These are phyloP conservation scores for Venturia canescens DNA, from an alignment of 1,140 invertebrate genomes.

Conservation along the genomic window DNA sequence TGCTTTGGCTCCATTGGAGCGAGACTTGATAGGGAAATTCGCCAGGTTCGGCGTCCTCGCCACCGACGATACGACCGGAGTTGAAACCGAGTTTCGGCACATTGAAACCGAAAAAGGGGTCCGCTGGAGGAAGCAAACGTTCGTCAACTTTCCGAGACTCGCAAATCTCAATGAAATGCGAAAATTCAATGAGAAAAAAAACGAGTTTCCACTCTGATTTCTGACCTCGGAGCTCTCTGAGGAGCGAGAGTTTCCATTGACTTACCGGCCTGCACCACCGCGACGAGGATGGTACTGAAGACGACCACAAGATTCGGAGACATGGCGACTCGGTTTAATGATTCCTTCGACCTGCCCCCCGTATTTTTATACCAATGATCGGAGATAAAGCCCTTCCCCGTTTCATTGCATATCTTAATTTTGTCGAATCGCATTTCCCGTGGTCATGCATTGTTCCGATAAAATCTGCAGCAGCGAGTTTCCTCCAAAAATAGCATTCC, in stretches of 20 bases:
- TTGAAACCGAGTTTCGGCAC: not conserved
- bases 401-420: too few species aligned
- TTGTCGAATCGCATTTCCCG: too few species aligned
- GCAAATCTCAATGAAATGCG: too few species aligned
- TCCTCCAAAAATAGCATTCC: too few species aligned
- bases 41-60: slow-evolving; percentile 65
- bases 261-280: slow-evolving; percentile 50
- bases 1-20: slow-evolving; percentile 65
- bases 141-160: too few species aligned
- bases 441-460: too few species aligned
- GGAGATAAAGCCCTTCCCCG: too few species aligned
- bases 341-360: not conserved
- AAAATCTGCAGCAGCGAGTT: too few species aligned
- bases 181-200: too few species aligned
- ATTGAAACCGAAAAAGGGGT: slow-evolving; percentile 22
- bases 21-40: slow-evolving; percentile 77
- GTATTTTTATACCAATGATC: not conserved
- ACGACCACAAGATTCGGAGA: slow-evolving; percentile 43
- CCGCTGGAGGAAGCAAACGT: slow-evolving; percentile 26
- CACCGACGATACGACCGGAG: slow-evolving; percentile 73
- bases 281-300: slow-evolving; percentile 36
- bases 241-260: not conserved
- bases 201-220: too few species aligned
- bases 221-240: too few species aligned
- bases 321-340: slow-evolving; percentile 49